phyloP scores from a whole-genome alignment of 2,797 vertebrate species.

The Mus minutoides region DNA sequence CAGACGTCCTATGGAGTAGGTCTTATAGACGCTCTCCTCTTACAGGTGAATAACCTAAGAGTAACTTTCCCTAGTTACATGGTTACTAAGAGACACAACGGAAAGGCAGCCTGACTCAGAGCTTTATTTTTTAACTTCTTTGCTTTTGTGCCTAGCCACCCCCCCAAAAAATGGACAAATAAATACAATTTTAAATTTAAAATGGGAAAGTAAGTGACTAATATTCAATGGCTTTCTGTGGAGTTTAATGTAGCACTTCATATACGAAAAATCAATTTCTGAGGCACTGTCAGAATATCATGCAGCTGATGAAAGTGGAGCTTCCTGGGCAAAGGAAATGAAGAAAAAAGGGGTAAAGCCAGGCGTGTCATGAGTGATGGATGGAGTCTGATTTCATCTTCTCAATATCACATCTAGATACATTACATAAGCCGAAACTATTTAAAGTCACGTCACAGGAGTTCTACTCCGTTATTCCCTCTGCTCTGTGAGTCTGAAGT shows the following conservation, averaged over 20 bases:
- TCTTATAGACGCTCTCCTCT: not conserved
- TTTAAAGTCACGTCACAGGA: not conserved
- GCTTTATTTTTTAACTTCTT: not conserved
- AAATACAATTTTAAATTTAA: not conserved
- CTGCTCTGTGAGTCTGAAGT: not conserved
- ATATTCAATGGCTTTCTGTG: not conserved
- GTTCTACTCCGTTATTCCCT: not conserved
- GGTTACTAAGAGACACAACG: not conserved
- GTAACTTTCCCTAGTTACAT: not conserved
- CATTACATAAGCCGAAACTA: constrained; percentile 7
- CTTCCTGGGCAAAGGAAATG: not conserved
- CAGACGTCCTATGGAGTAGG: not conserved
- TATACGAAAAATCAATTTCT: not conserved
- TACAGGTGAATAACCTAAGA: not conserved
- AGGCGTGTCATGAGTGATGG: not conserved
- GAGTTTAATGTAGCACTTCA: not conserved
- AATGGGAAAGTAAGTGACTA: not conserved
- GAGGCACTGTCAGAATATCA: not conserved
- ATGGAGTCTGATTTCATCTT: constrained; percentile 11
- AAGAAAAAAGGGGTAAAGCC: not conserved
- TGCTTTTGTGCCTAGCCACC: not conserved
- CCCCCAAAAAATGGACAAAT: not conserved
- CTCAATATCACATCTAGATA: not conserved
- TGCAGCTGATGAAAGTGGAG: constrained; percentile 17
- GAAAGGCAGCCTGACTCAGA: not conserved